Percentiles rank a stretch among this genome's conserved stretches.
Conservation (phyloP, 1,140 invertebrate species). For the Drosophila kurseongensis region DNA sequence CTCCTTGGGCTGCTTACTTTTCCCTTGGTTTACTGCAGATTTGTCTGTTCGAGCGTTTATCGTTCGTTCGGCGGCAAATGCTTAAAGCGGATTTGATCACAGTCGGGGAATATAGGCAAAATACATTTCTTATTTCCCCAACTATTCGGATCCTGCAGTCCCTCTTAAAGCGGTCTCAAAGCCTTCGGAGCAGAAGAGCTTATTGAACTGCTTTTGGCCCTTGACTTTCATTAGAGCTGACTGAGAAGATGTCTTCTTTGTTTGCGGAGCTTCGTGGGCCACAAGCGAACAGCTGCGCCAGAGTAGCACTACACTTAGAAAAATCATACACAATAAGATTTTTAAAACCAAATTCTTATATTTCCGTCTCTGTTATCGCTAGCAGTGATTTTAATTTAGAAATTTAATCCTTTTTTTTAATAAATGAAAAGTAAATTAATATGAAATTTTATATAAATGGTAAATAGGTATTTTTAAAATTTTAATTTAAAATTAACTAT, state of each 20-base stretch:
- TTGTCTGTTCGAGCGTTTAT: constrained; percentile 77
- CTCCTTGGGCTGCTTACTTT: constrained; percentile 41
- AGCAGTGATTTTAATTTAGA: too few species aligned
- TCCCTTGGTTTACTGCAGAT: constrained; percentile 55
- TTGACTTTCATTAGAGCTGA: constrained; percentile 65
- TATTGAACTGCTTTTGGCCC: constrained; percentile 41
- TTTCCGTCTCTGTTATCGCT: too few species aligned
- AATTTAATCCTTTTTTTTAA: too few species aligned
- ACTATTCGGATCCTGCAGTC: constrained; percentile 32
- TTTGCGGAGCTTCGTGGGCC: constrained; percentile 37
- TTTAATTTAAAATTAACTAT: too few species aligned
- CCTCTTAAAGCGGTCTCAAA: constrained; percentile 26
- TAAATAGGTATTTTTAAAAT: too few species aligned
- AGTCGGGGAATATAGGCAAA: constrained; percentile 7
- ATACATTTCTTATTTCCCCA: constrained; percentile 18
- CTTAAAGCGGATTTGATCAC: constrained; percentile 63
- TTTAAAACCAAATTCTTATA: too few species aligned
- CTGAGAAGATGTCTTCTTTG: constrained; percentile 40
- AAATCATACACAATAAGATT: neutral
- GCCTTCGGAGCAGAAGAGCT: constrained; percentile 41
- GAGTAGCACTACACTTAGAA: constrained; percentile 29
- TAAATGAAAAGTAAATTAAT: too few species aligned
- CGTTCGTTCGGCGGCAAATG: constrained; percentile 54
- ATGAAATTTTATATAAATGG: too few species aligned
- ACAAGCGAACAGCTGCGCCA: constrained; percentile 63